These are phyloP conservation scores for Latrodectus hesperus DNA, from an alignment of 2,888 invertebrate genomes.

Conservation along the genomic window DNA sequence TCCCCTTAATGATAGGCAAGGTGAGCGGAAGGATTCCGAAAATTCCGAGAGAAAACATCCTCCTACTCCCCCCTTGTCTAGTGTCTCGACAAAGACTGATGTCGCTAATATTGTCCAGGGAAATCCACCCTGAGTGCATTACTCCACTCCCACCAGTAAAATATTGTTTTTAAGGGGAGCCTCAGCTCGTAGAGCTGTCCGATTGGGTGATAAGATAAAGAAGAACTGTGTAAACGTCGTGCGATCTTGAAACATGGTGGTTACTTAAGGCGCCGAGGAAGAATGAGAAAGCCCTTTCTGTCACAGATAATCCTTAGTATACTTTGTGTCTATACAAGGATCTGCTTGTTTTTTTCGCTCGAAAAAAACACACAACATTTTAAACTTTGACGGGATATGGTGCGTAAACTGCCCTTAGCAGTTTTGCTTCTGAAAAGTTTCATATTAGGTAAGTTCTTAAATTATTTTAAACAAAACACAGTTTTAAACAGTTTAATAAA, in stretches of 20 bases:
- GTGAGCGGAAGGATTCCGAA: background rate
- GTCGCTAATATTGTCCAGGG: no score
- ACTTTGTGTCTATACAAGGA: background rate
- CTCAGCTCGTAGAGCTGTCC: background rate
- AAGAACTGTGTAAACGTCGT: background rate
- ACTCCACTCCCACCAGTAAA: no score
- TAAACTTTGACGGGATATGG: conserved; percentile 13
- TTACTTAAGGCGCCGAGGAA: conserved; percentile 12
- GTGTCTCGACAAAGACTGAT: no score
- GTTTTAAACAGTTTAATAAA: no score
- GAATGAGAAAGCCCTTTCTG: conserved; percentile 10
- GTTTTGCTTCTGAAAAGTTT: conserved; percentile 15
- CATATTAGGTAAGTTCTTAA: conserved; percentile 37
- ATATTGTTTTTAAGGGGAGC: background rate
- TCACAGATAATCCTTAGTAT: background rate
- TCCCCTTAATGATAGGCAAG: background rate
- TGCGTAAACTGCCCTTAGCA: conserved; percentile 20
- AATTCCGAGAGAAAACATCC: background rate
- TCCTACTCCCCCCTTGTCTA: no score
- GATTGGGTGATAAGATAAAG: conserved; percentile 19
- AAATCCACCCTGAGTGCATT: no score
- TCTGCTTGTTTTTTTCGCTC: background rate
- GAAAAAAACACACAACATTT: background rate
- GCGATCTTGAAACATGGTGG: background rate
- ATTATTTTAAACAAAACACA: no score